Evolutionary conservation across 2,888 invertebrate species (phyloP).

Genomic region (Laothoe populi): DNA sequence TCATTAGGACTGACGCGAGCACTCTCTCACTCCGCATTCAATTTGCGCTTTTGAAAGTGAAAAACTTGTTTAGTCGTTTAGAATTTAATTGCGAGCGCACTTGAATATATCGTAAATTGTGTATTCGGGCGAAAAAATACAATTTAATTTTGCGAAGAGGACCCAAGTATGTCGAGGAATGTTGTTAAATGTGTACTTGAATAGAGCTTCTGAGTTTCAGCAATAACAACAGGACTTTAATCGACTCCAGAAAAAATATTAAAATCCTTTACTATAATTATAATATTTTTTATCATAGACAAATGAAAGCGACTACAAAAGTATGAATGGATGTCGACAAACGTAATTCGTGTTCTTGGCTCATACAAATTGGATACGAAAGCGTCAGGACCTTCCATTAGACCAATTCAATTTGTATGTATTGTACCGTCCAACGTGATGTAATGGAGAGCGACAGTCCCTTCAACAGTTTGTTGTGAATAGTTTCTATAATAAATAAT

Average conservation of each 20-base stretch:
- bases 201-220: neutral
- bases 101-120: conserved; percentile 8
- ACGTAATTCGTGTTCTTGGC: conserved; percentile 6
- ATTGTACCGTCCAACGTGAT: conserved; percentile 8
- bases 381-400: conserved; percentile 8
- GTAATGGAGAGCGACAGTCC: conserved; percentile 7
- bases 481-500: neutral
- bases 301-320: too few relatives aligned
- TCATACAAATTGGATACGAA: conserved; percentile 11
- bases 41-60: conserved; percentile 13
- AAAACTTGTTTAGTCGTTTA: conserved; percentile 21
- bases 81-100: conserved; percentile 19
- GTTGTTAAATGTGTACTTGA: neutral
- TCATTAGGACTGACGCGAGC: conserved; percentile 35
- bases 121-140: neutral
- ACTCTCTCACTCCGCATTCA: conserved; percentile 13
- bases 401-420: conserved; percentile 23
- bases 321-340: neutral
- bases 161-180: neutral
- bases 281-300: neutral
- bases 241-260: too few relatives aligned
- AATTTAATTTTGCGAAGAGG: neutral
- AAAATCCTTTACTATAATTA: too few relatives aligned
- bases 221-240: too few relatives aligned
- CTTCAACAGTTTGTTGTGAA: neutral